phyloP scores from a whole-genome alignment of 2,888 invertebrate genomes.

The Tetheella fluctuosa region DNA sequence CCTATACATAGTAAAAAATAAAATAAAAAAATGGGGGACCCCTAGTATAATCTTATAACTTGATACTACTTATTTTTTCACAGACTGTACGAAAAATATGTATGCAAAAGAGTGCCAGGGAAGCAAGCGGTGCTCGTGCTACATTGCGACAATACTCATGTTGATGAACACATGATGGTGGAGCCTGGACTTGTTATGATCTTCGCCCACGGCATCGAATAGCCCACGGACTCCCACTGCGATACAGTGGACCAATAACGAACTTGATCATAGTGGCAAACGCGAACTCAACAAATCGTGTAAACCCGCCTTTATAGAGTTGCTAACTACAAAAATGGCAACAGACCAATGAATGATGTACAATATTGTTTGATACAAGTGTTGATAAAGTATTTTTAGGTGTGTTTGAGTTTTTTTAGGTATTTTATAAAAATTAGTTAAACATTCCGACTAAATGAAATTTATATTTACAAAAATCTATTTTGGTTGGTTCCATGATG shows the following conservation, averaged over 20 bases:
- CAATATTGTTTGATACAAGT: slow-evolving; percentile 43
- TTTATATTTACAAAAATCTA: slow-evolving; percentile 27
- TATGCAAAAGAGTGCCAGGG: slow-evolving; percentile 96
- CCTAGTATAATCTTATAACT: too few species aligned
- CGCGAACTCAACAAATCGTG: not conserved
- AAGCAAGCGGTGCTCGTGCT: slow-evolving; percentile 98
- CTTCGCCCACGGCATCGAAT: slow-evolving; percentile 98
- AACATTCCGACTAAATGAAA: slow-evolving; percentile 54
- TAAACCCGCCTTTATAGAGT: not conserved
- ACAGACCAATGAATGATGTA: slow-evolving; percentile 52
- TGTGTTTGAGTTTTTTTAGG: slow-evolving; percentile 43
- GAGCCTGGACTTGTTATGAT: slow-evolving; percentile 99
- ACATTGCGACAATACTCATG: slow-evolving; percentile 97
- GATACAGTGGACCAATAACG: slow-evolving; percentile 4
- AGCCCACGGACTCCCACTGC: slow-evolving; percentile 30
- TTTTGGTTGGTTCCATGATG: slow-evolving; percentile 31
- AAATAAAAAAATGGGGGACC: too few species aligned
- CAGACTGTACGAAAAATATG: slow-evolving; percentile 94
- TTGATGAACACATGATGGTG: slow-evolving; percentile 97
- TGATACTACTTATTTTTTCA: slow-evolving; percentile 22
- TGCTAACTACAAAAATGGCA: slow-evolving; percentile 20
- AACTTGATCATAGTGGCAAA: not conserved
- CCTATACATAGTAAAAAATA: too few species aligned
- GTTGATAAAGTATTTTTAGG: slow-evolving; percentile 32
- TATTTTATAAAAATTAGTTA: slow-evolving; percentile 38